Conservation (phyloP, 2,888 invertebrate genomes). For the Eristalinus aeneus region DNA sequence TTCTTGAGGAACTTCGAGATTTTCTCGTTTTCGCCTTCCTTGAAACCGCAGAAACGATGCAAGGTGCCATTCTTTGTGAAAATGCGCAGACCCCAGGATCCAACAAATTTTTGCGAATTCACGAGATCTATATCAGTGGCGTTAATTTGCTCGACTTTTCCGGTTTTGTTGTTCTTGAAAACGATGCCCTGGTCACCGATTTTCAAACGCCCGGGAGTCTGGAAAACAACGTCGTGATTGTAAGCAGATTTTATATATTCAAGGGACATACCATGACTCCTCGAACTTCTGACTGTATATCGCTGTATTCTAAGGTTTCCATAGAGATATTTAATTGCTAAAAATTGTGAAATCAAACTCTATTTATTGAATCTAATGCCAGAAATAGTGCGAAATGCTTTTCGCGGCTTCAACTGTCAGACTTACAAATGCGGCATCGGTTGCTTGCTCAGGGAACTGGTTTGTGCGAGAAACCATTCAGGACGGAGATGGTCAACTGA, state of each 20-base stretch:
- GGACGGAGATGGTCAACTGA: too few species aligned
- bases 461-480: constrained; percentile 20
- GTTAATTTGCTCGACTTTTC: constrained; percentile 95
- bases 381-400: neutral
- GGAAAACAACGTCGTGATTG: constrained; percentile 72
- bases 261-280: constrained; percentile 89
- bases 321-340: constrained; percentile 77
- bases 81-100: constrained; percentile 93
- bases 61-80: constrained; percentile 94
- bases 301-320: constrained; percentile 94
- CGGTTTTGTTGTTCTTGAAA: constrained; percentile 97
- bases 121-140: constrained; percentile 93
- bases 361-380: neutral
- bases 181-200: constrained; percentile 94
- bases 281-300: constrained; percentile 91
- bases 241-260: neutral
- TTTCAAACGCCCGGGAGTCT: constrained; percentile 96
- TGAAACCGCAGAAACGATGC: constrained; percentile 96
- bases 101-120: constrained; percentile 95
- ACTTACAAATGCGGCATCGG: constrained; percentile 5
- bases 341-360: neutral
- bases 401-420: constrained; percentile 5
- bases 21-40: constrained; percentile 95
- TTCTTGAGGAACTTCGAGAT: constrained; percentile 92
- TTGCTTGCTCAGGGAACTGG: constrained; percentile 5